Conservation (phyloP, 1,140 invertebrate genomes). For the Drosophila punjabiensis region DNA sequence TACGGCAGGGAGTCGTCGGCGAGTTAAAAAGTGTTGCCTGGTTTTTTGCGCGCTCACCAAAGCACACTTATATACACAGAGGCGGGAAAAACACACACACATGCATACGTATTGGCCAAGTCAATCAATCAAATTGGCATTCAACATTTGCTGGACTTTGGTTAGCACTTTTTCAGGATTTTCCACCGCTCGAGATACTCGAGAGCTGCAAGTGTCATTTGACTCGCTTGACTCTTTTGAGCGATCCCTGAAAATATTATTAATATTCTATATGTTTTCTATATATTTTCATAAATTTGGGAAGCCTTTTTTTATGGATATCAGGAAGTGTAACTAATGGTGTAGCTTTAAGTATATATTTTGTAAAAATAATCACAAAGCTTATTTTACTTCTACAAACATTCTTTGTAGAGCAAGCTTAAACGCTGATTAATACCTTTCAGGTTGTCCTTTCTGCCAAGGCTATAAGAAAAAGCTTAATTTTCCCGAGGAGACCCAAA, state of each 20-base stretch:
- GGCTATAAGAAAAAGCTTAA: not conserved
- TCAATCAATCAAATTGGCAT: conserved; percentile 72
- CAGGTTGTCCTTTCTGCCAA: not conserved
- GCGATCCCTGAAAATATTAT: not conserved
- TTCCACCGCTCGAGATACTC: conserved; percentile 13
- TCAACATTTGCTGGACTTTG: conserved; percentile 53
- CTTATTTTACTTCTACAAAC: not conserved
- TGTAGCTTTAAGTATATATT: not conserved
- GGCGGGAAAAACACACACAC: not conserved
- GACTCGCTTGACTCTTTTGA: not conserved
- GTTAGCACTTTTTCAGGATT: conserved; percentile 27
- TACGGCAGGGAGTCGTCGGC: conserved; percentile 2
- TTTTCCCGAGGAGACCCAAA: not conserved
- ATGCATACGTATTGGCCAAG: conserved; percentile 18
- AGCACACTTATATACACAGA: conserved; percentile 19
- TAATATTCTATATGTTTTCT: not conserved
- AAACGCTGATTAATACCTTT: not conserved
- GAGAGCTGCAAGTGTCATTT: conserved; percentile 26
- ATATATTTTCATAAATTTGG: not conserved
- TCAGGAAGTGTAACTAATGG: not conserved
- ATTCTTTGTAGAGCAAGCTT: not conserved
- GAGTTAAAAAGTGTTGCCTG: conserved; percentile 28
- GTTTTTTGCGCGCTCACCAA: conserved; percentile 15
- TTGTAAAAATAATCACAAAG: no score
- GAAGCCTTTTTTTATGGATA: no score